phyloP scores from a whole-genome alignment of 2,113 vertebrate genomes.

The Camelus bactrianus region DNA sequence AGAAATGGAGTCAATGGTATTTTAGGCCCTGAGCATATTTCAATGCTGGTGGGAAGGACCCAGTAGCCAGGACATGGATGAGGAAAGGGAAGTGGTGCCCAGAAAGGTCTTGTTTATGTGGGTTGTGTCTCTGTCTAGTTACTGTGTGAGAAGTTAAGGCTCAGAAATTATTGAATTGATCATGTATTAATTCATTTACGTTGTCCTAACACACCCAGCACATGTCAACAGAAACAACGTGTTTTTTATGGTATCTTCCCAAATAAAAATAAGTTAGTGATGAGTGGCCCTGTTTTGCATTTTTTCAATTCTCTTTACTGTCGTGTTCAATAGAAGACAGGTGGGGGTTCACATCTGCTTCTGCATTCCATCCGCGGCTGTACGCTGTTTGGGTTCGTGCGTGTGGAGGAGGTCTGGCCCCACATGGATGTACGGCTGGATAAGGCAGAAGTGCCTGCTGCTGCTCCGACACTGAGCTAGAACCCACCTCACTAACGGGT shows the following conservation, averaged over 20 bases:
- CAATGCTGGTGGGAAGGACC: neutral
- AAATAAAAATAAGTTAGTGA: slow-evolving; percentile 34
- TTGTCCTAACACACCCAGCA: neutral
- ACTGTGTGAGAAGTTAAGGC: neutral
- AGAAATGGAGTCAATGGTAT: neutral
- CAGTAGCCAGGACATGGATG: neutral
- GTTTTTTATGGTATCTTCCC: neutral
- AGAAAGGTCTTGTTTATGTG: neutral
- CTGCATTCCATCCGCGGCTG: neutral
- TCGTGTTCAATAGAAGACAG: neutral
- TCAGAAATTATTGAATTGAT: neutral
- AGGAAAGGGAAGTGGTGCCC: neutral
- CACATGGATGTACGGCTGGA: neutral
- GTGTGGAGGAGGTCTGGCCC: neutral
- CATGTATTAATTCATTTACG: neutral
- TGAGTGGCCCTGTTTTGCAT: neutral
- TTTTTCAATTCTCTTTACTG: slow-evolving; percentile 28
- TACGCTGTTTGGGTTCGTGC: neutral
- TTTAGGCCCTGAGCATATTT: neutral
- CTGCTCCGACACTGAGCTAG: neutral
- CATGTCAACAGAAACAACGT: neutral
- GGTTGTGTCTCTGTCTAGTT: neutral
- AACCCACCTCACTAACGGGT: neutral
- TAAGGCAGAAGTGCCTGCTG: neutral
- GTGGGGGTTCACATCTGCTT: neutral